Base-by-base conservation (phyloP, 2,888 invertebrate genomes). In the Ichneumoninae sp. region DNA sequence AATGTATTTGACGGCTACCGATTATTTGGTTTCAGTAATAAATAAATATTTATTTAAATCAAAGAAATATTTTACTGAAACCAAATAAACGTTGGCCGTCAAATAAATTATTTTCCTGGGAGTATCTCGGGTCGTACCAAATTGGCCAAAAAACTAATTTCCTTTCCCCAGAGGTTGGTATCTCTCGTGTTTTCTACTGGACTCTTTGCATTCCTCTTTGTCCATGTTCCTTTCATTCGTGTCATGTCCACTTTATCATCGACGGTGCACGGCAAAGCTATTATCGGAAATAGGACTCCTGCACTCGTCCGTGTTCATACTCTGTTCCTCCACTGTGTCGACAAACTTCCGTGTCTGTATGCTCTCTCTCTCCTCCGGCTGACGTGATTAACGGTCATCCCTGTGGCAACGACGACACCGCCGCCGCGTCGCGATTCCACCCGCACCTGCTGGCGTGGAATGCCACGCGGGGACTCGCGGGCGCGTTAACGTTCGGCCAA, bases 311-410 rank as follows among this genome's bases (percentile, higher is more conserved):
- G 26, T 65, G 26, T 65, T 7, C 73, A 8, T 33, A 36, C 7
- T 16, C 16, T 52, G 76, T 8, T 54, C 50, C 75, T 52, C 44
- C 47, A 54, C 36, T 44, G 65, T 68, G 77, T 73, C 60, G 71
- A 66, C 65, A 73, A 81, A 77, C 57, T 82, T 77, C 73, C 54
- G 26, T 71, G 36, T 57, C 30, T 54, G 36, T 73, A 60, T 47
- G 44, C 44, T 36, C 44, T 26, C 57, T 36, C 57, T 22, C 19
- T 26, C 36, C 50, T 47, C 65, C n/a, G 54, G 30, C 36, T 74
- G 57, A 52, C 76, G 82, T 84, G 82, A 84, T 82, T 85, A 76
- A 86, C 81, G 69, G 76, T 66, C 73, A 77, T 44, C 44, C 69
- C 57, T 50, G 66, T 33, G 36, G 57, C 73, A 71, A 71, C 65